These are phyloP conservation scores for Acrossocheilus wenchowensis DNA, from an alignment of 2,797 vertebrate species.

Conservation along the genomic window DNA sequence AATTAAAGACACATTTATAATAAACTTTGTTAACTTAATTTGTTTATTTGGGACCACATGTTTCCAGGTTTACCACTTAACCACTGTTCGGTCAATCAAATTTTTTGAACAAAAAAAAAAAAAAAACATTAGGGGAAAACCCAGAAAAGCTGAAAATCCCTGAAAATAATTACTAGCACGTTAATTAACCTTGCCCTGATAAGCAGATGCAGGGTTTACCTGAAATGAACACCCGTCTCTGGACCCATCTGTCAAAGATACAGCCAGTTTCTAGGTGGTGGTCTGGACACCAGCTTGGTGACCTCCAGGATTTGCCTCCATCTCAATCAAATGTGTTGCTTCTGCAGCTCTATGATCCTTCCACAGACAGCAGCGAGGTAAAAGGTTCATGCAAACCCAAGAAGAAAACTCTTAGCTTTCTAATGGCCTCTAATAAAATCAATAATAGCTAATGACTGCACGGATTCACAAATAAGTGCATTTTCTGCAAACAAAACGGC, in stretches of 20 bases:
- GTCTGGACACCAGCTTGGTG: slow-evolving; percentile 61
- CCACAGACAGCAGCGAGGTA: not conserved
- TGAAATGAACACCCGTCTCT: slow-evolving; percentile 52
- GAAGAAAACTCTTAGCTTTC: not conserved
- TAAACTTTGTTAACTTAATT: not conserved
- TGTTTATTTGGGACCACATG: too few relatives aligned
- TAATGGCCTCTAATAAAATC: not conserved
- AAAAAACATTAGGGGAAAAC: not conserved
- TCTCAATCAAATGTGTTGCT: not conserved
- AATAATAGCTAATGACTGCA: not conserved
- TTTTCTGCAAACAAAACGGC: not conserved
- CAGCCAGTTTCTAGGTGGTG: slow-evolving; percentile 51
- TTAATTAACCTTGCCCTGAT: slow-evolving; percentile 71
- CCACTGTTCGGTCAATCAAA: not conserved
- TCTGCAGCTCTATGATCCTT: slow-evolving; percentile 13
- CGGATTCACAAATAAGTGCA: not conserved
- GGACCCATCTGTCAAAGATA: slow-evolving; percentile 72
- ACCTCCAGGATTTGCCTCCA: slow-evolving; percentile 57
- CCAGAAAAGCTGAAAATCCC: not conserved
- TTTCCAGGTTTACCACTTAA: not conserved
- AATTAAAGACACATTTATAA: not conserved
- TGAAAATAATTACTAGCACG: slow-evolving; percentile 50
- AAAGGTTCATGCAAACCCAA: slow-evolving; percentile 1
- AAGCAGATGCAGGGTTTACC: slow-evolving; percentile 60
- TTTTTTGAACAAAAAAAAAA: not conserved